These are phyloP conservation scores for Champsocephalus gunnari DNA, from an alignment of 2,797 vertebrate species.

Conservation along the genomic window DNA sequence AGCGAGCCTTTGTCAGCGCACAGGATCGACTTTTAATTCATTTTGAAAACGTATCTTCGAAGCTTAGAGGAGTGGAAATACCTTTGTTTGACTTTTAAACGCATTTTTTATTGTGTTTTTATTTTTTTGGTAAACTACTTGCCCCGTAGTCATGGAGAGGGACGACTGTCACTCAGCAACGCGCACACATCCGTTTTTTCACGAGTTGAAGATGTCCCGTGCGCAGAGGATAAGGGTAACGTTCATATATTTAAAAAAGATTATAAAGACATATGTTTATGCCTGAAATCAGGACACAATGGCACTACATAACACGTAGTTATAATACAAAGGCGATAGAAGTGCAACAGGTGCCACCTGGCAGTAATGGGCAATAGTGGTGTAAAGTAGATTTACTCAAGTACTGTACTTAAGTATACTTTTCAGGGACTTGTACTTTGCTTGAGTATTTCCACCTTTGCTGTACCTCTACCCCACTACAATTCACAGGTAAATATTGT, in stretches of 20 bases:
- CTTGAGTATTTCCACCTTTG: too few relatives aligned
- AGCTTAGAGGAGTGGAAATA: too few relatives aligned
- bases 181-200: slow-evolving; percentile 74
- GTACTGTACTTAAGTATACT: too few relatives aligned
- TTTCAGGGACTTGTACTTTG: too few relatives aligned
- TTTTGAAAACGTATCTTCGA: too few relatives aligned
- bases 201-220: slow-evolving; percentile 64
- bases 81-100: background rate
- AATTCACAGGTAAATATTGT: too few relatives aligned
- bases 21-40: too few relatives aligned
- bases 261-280: background rate
- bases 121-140: background rate
- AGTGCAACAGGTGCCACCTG: background rate
- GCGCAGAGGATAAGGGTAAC: slow-evolving; percentile 73
- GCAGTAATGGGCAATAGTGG: background rate
- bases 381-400: too few relatives aligned
- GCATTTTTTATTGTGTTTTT: background rate
- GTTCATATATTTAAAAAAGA: too few relatives aligned
- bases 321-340: background rate
- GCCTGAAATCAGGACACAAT: background rate
- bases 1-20: too few relatives aligned
- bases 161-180: slow-evolving; percentile 9
- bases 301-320: rapidly evolving
- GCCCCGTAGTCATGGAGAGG: slow-evolving; percentile 69
- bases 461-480: too few relatives aligned